Evolutionary conservation across 2,797 vertebrate genomes (phyloP).

Genomic region (Pygocentrus nattereri): DNA sequence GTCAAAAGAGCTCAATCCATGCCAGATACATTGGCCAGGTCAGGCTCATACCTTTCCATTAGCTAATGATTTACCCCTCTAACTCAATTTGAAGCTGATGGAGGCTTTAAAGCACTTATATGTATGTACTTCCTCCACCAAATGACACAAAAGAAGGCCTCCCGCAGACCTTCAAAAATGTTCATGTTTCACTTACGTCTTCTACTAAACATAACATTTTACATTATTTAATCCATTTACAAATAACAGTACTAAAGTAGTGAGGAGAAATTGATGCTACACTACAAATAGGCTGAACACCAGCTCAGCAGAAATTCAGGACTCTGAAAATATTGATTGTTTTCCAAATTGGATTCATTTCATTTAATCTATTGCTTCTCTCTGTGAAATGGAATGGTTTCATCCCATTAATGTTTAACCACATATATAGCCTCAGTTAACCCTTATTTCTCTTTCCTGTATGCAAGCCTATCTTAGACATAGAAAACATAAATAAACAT

Average conservation of each 20-base stretch:
- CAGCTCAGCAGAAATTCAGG: conserved; percentile 1
- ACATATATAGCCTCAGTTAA: not conserved
- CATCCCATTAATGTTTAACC: conserved; percentile 15
- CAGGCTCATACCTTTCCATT: not conserved
- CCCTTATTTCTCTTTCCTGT: not conserved
- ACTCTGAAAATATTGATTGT: conserved; percentile 3
- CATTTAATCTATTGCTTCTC: conserved; percentile 16
- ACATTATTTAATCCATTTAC: not conserved
- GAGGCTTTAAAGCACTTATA: not conserved
- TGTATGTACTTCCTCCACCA: not conserved
- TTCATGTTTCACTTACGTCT: not conserved
- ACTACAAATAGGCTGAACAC: not conserved
- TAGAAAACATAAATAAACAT: not conserved
- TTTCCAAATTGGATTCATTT: conserved; percentile 27
- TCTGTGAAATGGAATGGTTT: conserved; percentile 20
- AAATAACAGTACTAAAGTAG: not conserved
- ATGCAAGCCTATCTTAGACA: no score
- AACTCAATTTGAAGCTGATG: not conserved
- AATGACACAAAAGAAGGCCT: conserved; percentile 1
- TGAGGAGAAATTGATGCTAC: not conserved
- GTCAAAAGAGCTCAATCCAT: conserved; percentile 6
- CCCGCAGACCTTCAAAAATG: not conserved
- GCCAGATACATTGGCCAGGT: not conserved
- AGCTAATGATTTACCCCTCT: conserved; percentile 25
- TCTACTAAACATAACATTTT: not conserved